Conservation (phyloP, 2,797 vertebrate species). For the Poliocrania exsul region DNA sequence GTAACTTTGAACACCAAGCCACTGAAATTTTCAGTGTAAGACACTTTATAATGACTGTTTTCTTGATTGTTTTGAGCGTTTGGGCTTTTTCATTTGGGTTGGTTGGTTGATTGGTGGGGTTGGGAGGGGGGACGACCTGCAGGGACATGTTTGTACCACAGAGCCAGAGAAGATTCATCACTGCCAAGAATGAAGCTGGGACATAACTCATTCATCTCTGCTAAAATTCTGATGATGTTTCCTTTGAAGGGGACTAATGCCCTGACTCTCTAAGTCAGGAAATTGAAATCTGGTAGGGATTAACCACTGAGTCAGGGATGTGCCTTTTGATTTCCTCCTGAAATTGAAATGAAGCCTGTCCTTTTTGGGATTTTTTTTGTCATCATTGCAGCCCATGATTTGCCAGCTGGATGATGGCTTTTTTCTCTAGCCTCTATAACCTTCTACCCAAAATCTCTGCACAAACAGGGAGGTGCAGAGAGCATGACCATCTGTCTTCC, state of each 20-base stretch:
- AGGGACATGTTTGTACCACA: neutral
- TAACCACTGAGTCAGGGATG: neutral
- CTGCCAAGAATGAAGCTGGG: neutral
- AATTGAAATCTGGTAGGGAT: slow-evolving; percentile 6
- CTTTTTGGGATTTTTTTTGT: neutral
- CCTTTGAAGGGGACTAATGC: neutral
- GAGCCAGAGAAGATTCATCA: neutral
- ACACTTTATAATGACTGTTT: neutral
- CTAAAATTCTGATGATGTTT: neutral
- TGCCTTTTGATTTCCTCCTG: slow-evolving; percentile 3
- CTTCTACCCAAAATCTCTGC: neutral
- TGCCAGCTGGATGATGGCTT: neutral
- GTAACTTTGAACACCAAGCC: neutral
- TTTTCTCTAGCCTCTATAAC: neutral
- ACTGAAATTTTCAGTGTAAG: neutral
- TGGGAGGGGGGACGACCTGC: accelerated
- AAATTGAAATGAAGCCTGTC: neutral
- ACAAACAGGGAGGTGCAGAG: neutral
- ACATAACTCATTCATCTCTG: neutral
- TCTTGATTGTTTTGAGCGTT: neutral
- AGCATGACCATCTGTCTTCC: neutral
- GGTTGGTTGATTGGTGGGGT: neutral
- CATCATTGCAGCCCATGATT: accelerated
- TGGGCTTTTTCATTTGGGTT: neutral
- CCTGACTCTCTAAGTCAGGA: neutral